Base-by-base conservation (phyloP, 2,888 invertebrate genomes). In the Argyresthia albistria region DNA sequence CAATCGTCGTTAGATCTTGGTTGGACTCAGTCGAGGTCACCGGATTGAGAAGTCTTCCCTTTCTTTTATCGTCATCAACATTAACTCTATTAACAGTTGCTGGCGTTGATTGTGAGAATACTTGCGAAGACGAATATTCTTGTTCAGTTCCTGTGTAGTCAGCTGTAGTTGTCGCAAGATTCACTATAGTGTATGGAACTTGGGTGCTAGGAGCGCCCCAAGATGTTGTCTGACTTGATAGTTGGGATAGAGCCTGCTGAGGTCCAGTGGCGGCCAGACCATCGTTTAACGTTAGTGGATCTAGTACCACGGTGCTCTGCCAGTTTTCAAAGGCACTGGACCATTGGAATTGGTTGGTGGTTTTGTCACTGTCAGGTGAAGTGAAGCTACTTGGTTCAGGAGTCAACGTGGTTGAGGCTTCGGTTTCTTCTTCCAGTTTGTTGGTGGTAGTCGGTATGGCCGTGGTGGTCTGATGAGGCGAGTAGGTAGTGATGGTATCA, bases 281-380 rank as follows among this genome's bases (percentile, higher is more conserved):
- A 54, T 93, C 91, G 64, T 95, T 95, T 12, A 94, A 89, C 25
- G 91, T 90, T 36, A 91, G 87, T 0, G 95, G 94, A 70, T 94
- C 93, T 8, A 93, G 77, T 57, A 89, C 90, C 9, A 92, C 90
- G 0, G 93, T 92, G 49, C 91, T 92, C 53, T 91, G 90, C 92
- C 92, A 92, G 48, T 91, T 80, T 36, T 81, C 80, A 53, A 70
- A 83, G 42, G 75, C 78, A 43, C 71, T 84, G 1, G 82, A 72
- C 82, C 86, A 76, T 79, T 88, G 47, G 86, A 90, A 61, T 78
- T 91, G 62, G 68, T 71, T 75, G 1, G 77, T 91, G 1, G 86
- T 72, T 54, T 74, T 82, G 0, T 81, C 80, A 48, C 59, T 69
- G 46, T 80, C 86, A 0, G 84, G 77, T 1, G 80, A 80, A 36